A percentile compares a stretch with the other conserved stretches of the same genome.
These are phyloP conservation scores for Planiliza haematocheilus DNA, from an alignment of 2,113 vertebrate genomes.

Conservation along the genomic window DNA sequence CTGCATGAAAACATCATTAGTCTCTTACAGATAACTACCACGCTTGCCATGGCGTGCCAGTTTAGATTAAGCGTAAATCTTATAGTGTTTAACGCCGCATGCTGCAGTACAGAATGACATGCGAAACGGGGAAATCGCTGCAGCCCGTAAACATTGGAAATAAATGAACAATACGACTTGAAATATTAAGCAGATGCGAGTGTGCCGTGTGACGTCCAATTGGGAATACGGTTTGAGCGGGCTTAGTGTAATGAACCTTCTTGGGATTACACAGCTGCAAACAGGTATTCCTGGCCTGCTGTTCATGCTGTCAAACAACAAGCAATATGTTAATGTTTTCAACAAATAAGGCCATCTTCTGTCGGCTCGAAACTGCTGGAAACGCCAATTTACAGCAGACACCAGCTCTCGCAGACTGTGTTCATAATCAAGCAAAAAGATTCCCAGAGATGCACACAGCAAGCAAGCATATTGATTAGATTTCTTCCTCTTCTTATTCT, in stretches of 20 bases:
- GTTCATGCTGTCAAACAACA: conserved; percentile 54
- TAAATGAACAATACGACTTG: conserved; percentile 8
- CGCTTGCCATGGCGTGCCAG: background rate
- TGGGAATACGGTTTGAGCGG: conserved; percentile 56
- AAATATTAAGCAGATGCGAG: conserved; percentile 14
- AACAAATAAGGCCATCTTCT: conserved; percentile 48
- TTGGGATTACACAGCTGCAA: conserved; percentile 63
- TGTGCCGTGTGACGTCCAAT: conserved; percentile 9
- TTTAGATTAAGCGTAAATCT: background rate
- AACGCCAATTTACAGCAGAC: conserved; percentile 41
- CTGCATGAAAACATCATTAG: conserved; percentile 48
- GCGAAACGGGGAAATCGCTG: background rate
- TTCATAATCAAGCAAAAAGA: conserved; percentile 38
- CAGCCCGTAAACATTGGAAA: background rate
- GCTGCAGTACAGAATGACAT: background rate
- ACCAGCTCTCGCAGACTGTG: conserved; percentile 10
- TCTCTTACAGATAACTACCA: conserved; percentile 2
- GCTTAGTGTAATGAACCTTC: conserved; percentile 71
- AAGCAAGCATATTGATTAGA: conserved; percentile 30
- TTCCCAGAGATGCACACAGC: conserved; percentile 8
- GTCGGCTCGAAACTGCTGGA: conserved; percentile 28
- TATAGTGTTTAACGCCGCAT: background rate
- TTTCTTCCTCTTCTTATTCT: conserved; percentile 2
- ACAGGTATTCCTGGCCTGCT: conserved; percentile 49
- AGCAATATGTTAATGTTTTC: conserved; percentile 62